These are phyloP conservation scores for Peromyscus melanophrys DNA, from an alignment of 2,797 vertebrate genomes.

Conservation along the genomic window DNA sequence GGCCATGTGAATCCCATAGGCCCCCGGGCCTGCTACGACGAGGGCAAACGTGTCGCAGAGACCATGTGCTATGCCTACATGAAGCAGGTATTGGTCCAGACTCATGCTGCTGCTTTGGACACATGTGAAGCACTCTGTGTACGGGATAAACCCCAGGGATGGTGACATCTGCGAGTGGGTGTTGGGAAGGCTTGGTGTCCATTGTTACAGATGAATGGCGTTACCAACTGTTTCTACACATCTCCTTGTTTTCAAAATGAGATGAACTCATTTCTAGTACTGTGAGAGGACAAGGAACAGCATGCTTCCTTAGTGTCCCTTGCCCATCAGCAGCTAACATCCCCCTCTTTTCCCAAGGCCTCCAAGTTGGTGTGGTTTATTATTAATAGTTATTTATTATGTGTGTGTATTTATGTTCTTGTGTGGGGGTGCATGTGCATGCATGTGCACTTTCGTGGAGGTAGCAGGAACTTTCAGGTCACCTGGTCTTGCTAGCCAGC, in stretches of 20 bases:
- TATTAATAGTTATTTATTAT: not conserved
- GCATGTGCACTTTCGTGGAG: not conserved
- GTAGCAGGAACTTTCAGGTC: not conserved
- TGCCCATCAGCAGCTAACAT: not conserved
- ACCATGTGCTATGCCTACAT: conserved; percentile 99
- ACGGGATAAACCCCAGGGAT: accelerated
- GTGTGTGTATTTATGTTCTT: not conserved
- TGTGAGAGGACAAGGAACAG: accelerated
- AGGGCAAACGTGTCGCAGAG: conserved; percentile 98
- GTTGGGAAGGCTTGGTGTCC: not conserved
- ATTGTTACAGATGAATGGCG: not conserved
- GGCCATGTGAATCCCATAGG: conserved; percentile 99
- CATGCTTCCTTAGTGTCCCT: too few relatives aligned
- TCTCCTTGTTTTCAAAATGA: not conserved
- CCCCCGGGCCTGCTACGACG: conserved; percentile 98
- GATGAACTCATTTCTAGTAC: not conserved
- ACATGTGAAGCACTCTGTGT: accelerated
- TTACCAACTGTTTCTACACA: not conserved
- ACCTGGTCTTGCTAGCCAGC: not conserved
- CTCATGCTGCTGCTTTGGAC: not conserved
- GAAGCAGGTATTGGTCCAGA: conserved; percentile 94
- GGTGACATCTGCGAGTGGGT: too few relatives aligned
- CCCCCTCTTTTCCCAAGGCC: not conserved
- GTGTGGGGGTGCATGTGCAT: too few relatives aligned
- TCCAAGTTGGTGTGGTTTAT: conserved; percentile 3